phyloP scores from a whole-genome alignment of 2,113 vertebrate genomes.

The Entomyzon cyanotis region DNA sequence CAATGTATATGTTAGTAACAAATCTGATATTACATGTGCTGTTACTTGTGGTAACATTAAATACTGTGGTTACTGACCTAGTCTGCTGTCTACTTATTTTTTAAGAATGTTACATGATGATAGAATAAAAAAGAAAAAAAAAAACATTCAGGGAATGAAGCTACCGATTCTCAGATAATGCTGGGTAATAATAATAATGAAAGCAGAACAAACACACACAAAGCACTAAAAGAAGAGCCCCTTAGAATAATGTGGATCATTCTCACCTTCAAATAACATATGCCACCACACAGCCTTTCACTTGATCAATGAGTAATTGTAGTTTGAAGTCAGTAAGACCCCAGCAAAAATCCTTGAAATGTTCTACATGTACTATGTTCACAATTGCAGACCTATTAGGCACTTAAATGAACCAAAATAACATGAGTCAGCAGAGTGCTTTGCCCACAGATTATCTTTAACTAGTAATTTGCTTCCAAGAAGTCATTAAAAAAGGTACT shows the following conservation, averaged over 20 bases:
- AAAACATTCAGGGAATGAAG: not conserved
- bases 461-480: not conserved
- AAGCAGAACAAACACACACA: not conserved
- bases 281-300: not conserved
- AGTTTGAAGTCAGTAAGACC: not conserved
- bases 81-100: not conserved
- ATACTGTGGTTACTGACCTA: not conserved
- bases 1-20: not conserved
- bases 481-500: not conserved
- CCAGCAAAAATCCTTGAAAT: not conserved
- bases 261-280: slow-evolving; percentile 37
- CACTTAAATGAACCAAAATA: not conserved
- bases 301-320: not conserved
- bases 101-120: not conserved
- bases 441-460: not conserved
- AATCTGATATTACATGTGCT: not conserved
- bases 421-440: not conserved
- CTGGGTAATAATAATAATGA: not conserved
- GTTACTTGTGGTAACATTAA: not conserved
- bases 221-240: not conserved
- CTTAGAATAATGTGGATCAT: slow-evolving; percentile 11
- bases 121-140: not conserved
- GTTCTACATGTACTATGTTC: not conserved
- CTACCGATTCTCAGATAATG: not conserved
- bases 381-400: not conserved